Evolutionary conservation across 1,140 invertebrate genomes (phyloP), one percentile per base, ranked within the genome.

Genomic region (Bombus consobrinus): DNA sequence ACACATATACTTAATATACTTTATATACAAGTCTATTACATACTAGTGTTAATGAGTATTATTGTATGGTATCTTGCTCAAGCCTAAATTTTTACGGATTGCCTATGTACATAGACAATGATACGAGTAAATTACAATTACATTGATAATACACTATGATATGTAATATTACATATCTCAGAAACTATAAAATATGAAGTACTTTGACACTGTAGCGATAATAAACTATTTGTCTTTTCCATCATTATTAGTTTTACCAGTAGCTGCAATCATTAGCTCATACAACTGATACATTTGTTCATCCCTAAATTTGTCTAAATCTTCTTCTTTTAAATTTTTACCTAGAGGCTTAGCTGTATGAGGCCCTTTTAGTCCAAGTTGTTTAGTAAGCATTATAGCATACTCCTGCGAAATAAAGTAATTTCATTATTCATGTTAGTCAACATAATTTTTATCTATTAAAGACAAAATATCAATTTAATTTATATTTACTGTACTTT

Each of bases 261-360:
- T 96, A 8, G 97, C 96, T 74, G 97, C 97, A 90, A 96, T 93
- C 95, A 97, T 97, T n/a, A 99, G 93, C 94, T 98, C 98, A 95
- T 98, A 98, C 2, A 98, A 93, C 93, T 98, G 98, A 34, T 96
- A 94, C 66, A 98, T 93, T 94, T 98, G 98, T 90, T 98, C 97
- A 91, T 98, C 97, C 72, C 96, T 96, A 90, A 98, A 96, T 92
- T 96, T 95, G 80, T 98, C 96, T 34, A 98, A 93, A 43, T 97
- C 93, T n/a, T 96, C 87, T 4, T 94, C 92, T 28, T 96, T 94
- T n/a, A 98, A 90, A 87, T 96, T 92, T 91, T 95, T 91, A 3
- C 97, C 98, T 47, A 98, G 89, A 83, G 92, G 93, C 87, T 96
- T 95, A 3, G 94, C 94, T 18, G 94, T 96, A 88, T 96, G 96